Evolutionary conservation across 2,888 invertebrate species (phyloP), one percentile per base, ranked within the genome.

Genomic region (Lepidonotus clava): DNA sequence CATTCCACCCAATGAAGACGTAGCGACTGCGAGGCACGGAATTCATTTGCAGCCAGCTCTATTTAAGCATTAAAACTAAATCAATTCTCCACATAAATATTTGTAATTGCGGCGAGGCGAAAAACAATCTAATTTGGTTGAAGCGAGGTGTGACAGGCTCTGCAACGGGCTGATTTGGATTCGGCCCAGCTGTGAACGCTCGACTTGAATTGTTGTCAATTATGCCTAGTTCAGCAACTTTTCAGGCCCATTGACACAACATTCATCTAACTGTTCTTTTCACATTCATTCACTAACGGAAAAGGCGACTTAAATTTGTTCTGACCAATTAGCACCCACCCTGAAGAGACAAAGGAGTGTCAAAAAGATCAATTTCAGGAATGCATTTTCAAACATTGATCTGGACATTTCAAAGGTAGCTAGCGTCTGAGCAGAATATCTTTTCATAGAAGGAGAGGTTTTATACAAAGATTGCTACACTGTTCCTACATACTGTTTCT

Each of bases 41-140:
- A 61, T 28, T 61, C 61, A 61, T n/a, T 61, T 61, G 61, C 61
- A 28, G 61, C 61, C 1, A 5, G 24, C 61, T 61, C 14, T 61
- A 61, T 61, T 61, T 61, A 32, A 61, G 14, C 5, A 14, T 32
- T 14, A 24, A 2, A 32, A 28, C 61, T 24, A 32, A 61, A 61
- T 61, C 61, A 61, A 61, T 61, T 61, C 24, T 61, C 61, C 61
- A 61, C 28, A 61, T 61, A 24, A 61, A 61, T 61, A 61, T 61
- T 32, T 28, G 28, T 61, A 61, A 61, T 61, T 61, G 61, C 28
- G 61, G 5, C n/a, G 28, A 14, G 24, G 14, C 28, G 28, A 61
- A 61, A 24, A 61, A n/a, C 21, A 14, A 28, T 61, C 61, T 61
- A 61, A 61, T 61, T 61, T 61, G 11, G 28, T 1, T 28, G 21